Evolutionary conservation across 2,888 invertebrate species (phyloP), one percentile per base, ranked within the genome.

Genomic region (Helobdella robusta): DNA sequence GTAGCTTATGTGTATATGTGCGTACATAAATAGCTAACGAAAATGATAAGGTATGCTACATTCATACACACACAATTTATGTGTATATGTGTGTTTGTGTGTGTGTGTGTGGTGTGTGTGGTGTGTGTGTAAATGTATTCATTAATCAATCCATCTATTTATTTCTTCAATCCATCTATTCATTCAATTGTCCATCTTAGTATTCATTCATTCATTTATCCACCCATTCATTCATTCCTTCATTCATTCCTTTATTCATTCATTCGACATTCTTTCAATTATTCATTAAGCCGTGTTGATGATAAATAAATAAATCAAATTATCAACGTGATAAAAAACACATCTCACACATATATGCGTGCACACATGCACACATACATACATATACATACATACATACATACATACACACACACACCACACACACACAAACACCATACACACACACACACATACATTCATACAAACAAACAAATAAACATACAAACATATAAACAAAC

Each of bases 401-500:
- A 48, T 28, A 46, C 48, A 48, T 23, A 60, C 44, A 60, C 60
- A 60, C 30, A 60, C 60, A 60, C 30, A 64, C 64, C 40, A 64
- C 64, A 64, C 40, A 54, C 64, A 64, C 28, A 54, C 64, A 64
- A 28, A 54, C 64, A 36, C n/a, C n/a, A n/a, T 36, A 60, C 60
- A 60, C 30, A 64, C 64, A 64, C 40, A 64, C 64, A 64, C 40
- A 54, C 64, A 64, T 25, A 54, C 64, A 64, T 35, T 34, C 64
- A 36, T 36, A 56, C 56, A 36, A 30, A 56, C 56, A 56, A 30
- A 56, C 52, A 56, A 30, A 64, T 44, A 36, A 20, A 64, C 56
- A 56, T 36, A 63, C 63, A 63, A 23, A 63, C 63, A 56, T 28
- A 36, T 56, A 64, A 20, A 64, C 64, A 40, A 18, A 40, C 56